phyloP scores from a whole-genome alignment of 64 coral and sea anemone genomes.

The Stichodactyla helianthus region DNA sequence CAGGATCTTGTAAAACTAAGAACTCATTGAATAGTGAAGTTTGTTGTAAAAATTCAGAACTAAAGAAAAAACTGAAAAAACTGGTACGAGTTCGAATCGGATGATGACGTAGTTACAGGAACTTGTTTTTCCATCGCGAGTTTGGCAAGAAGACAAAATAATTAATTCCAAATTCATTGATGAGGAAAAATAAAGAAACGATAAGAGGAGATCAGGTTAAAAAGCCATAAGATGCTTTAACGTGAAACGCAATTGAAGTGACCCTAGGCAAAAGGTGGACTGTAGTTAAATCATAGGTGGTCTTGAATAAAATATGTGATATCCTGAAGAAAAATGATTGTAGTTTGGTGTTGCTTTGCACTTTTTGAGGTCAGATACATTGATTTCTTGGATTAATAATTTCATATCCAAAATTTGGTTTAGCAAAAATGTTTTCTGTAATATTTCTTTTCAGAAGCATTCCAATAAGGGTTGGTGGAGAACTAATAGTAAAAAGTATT shows the following conservation, averaged over 20 bases:
- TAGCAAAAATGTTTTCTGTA: too few species aligned
- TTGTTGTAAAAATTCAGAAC: too few species aligned
- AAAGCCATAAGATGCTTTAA: not conserved
- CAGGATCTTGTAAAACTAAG: too few species aligned
- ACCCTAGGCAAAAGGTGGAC: not conserved
- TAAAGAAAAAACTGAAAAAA: too few species aligned
- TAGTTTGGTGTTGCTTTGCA: not conserved
- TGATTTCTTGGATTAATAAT: too few species aligned
- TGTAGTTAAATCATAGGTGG: not conserved
- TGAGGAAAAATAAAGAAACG: not conserved
- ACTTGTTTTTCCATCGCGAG: not conserved
- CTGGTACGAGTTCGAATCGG: not conserved
- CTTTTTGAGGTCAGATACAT: too few species aligned
- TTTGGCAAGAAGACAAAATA: not conserved
- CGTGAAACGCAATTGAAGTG: not conserved
- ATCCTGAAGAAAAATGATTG: not conserved
- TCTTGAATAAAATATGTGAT: not conserved
- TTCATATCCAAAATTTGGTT: too few species aligned
- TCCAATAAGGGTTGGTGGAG: not conserved
- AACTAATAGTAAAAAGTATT: not conserved
- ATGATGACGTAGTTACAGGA: not conserved
- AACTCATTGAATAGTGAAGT: too few species aligned
- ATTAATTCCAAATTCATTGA: not conserved
- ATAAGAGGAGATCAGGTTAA: not conserved
- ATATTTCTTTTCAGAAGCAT: not conserved